Base-by-base conservation (phyloP, 2,888 invertebrate genomes). In the Eledona agricola region DNA sequence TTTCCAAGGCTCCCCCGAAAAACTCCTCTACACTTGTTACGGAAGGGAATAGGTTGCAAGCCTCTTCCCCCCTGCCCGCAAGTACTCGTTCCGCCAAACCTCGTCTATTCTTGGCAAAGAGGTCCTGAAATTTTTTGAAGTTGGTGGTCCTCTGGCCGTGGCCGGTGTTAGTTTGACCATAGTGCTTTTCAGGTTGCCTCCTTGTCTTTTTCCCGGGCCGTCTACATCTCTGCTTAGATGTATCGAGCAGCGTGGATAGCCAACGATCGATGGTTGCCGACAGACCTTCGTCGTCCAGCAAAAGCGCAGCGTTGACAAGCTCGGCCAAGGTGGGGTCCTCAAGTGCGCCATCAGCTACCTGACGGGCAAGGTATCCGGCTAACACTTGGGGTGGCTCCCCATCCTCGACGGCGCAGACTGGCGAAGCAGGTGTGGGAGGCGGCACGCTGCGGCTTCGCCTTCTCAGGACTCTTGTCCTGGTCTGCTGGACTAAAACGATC, bases 121-220 rank as follows among this genome's bases (percentile, higher is more conserved):
- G 4, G 35, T 51, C 51, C 10, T 43, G 35, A 5, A 6, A 2
- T 29, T 35, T 42, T 9, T 51, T 43, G 11, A 23, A 43, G n/a
- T 15, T 10, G 1, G 34, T 6, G n/a, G 20, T 16, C 1, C 43
- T 12, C 4, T 19, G 7, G 5, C 28, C 15, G 2, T 7, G 7
- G 2, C 35, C 51, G 9, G 32, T 23, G 11, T 12, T 19, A 1
- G 23, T 42, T 10, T 22, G 3, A 12, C 17, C 50, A 19, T 42
- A 50, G 5, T 50, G 32, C 5, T 3, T 6, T 2, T 5, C 1
- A 7, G 37, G 15, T 13, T 10, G 15, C 6, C 7, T 16, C 2
- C 7, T 32, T 2, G 6, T 16, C 6, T 16, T 7, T 4, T 13
- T 32, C 6, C 4, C 19, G 6, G 4, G 19, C 4, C 4, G 19